These are phyloP conservation scores for Puma concolor DNA, from an alignment of 2,113 vertebrate genomes.

Conservation along the genomic window DNA sequence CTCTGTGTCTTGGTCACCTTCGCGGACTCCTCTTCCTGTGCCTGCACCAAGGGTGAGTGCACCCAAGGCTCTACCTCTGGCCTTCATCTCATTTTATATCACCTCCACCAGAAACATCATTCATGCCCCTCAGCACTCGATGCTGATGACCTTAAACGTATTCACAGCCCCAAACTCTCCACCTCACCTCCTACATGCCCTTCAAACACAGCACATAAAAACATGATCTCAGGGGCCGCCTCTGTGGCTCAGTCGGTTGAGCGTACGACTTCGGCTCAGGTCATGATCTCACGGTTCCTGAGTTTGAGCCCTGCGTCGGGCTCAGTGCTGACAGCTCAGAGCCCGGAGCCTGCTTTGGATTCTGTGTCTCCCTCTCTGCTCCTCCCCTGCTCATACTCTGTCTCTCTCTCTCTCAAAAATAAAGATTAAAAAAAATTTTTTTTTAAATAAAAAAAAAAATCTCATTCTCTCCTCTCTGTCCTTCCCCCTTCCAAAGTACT, in stretches of 20 bases:
- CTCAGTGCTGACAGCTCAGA: no score
- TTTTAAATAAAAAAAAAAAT: no score
- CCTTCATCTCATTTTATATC: neutral
- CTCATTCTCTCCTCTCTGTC: neutral
- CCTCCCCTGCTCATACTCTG: no score
- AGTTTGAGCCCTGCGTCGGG: no score
- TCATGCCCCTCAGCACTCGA: neutral
- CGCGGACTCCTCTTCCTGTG: neutral
- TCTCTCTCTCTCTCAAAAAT: no score
- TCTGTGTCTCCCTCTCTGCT: no score
- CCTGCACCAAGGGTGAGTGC: neutral
- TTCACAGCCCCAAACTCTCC: neutral
- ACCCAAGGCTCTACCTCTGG: neutral
- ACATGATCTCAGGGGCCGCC: neutral
- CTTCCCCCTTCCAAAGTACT: neutral
- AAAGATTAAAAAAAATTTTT: no score
- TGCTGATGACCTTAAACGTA: neutral
- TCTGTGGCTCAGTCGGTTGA: no score
- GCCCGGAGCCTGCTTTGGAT: no score
- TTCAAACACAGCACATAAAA: conserved; percentile 3
- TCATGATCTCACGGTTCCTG: no score
- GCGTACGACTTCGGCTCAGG: no score
- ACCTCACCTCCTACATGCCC: neutral
- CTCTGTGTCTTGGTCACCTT: neutral
- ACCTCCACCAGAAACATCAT: neutral